A percentile compares a stretch with the other conserved stretches of the same genome.
These are phyloP conservation scores for Anodontia alba DNA, from an alignment of 2,888 invertebrate genomes.

Conservation along the genomic window DNA sequence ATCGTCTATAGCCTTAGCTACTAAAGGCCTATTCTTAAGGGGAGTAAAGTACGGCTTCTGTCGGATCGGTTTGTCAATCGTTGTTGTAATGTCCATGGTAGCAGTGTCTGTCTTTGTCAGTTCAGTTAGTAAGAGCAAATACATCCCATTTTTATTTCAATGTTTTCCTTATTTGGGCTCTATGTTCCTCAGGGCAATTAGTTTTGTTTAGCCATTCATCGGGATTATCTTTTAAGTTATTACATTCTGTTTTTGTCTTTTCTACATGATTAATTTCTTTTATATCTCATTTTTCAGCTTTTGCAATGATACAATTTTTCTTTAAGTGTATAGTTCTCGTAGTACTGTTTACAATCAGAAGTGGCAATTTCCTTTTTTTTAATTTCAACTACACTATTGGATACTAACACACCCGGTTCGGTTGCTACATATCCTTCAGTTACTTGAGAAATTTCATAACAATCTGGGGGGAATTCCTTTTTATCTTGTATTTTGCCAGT, in stretches of 20 bases:
- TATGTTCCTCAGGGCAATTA: background rate
- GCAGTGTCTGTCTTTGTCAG: constrained; percentile 5
- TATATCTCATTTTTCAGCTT: background rate
- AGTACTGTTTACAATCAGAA: background rate
- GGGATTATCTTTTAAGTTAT: background rate
- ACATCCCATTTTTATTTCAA: background rate
- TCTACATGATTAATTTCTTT: background rate
- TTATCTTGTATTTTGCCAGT: constrained; percentile 6
- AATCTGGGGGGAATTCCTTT: background rate
- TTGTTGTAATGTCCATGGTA: background rate
- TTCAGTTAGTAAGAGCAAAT: background rate
- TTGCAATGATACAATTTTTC: background rate
- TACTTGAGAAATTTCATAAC: background rate
- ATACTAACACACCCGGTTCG: background rate
- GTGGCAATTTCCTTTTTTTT: background rate
- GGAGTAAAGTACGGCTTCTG: background rate
- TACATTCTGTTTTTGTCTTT: background rate
- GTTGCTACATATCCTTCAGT: background rate
- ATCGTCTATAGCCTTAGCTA: background rate
- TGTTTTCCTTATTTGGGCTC: background rate
- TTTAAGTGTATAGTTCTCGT: background rate
- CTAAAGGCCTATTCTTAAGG: background rate
- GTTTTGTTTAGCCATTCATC: background rate
- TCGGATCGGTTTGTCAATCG: background rate
- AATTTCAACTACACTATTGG: background rate